Evolutionary conservation across 2,797 vertebrate species (phyloP), one percentile per base, ranked within the genome.

Genomic region (Paramormyrops hopkinsi): DNA sequence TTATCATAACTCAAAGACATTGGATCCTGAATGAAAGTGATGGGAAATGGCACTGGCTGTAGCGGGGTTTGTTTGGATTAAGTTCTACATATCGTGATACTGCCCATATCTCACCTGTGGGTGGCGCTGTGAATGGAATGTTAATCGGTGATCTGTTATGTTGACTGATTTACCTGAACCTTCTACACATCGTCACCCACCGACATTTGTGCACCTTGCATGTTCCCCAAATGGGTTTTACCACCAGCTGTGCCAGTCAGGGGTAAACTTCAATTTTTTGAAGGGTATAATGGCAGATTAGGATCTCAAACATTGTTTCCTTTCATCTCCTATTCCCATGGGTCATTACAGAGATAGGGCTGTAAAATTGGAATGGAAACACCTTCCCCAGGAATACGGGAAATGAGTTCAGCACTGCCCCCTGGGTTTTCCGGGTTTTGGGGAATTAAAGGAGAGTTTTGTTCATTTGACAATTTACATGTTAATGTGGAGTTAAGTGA

Each of bases 291-390:
- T n/a, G 41, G 44, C 44, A 84, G 46, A 48, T 84, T 84, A 9
- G 41, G 44, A 84, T 50, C 79, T 84, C n/a, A 19, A 48, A 50
- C n/a, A 11, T 50, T 11, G 19, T 50, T 44, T 84, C 19, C 46
- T 84, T 50, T 84, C 37, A 48, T 82, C 46, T 84, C 44, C 41
- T 84, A 84, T 50, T 8, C 79, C 44, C 79, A 50, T 50, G 79
- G n/a, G 79, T 56, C 51, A 37, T 56, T 51, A 33, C 7, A 17
- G 25, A 86, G 48, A 33, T 33, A 54, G 85, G 50, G 85, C 29
- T 11, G 5, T 51, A 85, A 89, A 62, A 62, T 69, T 25, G 48
- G 54, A 89, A 89, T 89, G 88, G 46, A 89, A 89, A 29, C 56
- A 46, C 79, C 41, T 89, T 86, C 37, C 82, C 22, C 17, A 11